Conservation (phyloP, 2,888 invertebrate genomes). For the Pediacus dermestoides region DNA sequence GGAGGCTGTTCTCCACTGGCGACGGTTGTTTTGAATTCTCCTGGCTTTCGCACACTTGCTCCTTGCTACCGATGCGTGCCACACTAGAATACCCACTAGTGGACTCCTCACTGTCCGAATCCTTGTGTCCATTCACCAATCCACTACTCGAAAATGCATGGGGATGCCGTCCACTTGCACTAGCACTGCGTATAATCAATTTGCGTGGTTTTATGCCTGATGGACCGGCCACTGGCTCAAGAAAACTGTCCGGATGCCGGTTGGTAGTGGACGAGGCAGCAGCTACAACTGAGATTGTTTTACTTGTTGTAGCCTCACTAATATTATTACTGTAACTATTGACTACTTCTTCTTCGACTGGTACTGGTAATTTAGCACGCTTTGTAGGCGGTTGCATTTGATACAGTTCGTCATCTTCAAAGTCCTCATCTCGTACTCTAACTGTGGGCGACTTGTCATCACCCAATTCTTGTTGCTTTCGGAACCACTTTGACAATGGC, state of each 20-base stretch:
- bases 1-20: conserved; percentile 26
- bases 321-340: conserved; percentile 13
- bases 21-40: conserved; percentile 34
- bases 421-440: conserved; percentile 46
- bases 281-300: too few relatives aligned
- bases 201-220: conserved; percentile 40
- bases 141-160: too few relatives aligned
- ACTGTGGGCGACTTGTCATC: conserved; percentile 36
- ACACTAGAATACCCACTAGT: conserved; percentile 59
- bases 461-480: conserved; percentile 30
- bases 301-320: conserved; percentile 8
- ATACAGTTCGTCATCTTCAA: conserved; percentile 39
- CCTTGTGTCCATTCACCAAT: conserved; percentile 49
- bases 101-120: conserved; percentile 58
- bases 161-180: too few relatives aligned
- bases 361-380: conserved; percentile 37
- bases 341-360: conserved; percentile 11
- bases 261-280: too few relatives aligned
- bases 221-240: conserved; percentile 44
- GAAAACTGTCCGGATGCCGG: too few relatives aligned
- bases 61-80: conserved; percentile 40
- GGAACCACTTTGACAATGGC: conserved; percentile 57
- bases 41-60: conserved; percentile 34
- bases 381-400: conserved; percentile 52
- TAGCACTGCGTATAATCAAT: conserved; percentile 26